Conservation (phyloP, 2,888 invertebrate species). For the Notodonta ziczac region DNA sequence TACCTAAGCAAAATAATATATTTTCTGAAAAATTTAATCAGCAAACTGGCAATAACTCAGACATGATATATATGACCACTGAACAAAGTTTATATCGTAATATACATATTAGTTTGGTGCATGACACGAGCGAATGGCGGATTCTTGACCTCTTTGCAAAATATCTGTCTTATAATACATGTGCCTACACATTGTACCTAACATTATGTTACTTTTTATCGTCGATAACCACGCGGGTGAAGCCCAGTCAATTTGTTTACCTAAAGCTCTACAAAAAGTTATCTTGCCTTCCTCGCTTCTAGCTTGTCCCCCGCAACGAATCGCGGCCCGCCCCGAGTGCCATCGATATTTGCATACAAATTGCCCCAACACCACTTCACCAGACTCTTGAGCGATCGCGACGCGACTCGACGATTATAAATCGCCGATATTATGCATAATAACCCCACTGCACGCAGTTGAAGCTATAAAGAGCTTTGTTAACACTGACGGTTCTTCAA, state of each 20-base stretch:
- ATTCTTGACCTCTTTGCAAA: no score
- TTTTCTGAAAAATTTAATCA: slow-evolving; percentile 62
- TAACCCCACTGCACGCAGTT: slow-evolving; percentile 38
- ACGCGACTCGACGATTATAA: slow-evolving; percentile 58
- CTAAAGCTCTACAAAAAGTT: no score
- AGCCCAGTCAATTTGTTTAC: no score
- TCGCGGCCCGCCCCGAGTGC: slow-evolving; percentile 47
- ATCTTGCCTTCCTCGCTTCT: slow-evolving; percentile 13
- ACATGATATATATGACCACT: slow-evolving; percentile 69
- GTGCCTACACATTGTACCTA: no score
- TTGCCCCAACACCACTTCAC: slow-evolving; percentile 65
- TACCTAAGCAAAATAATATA: slow-evolving; percentile 41
- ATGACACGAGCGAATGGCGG: slow-evolving; percentile 9
- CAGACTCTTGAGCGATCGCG: slow-evolving; percentile 54
- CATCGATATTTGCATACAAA: slow-evolving; percentile 71
- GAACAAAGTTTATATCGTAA: slow-evolving; percentile 75
- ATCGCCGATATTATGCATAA: slow-evolving; percentile 57
- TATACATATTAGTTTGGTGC: slow-evolving; percentile 51
- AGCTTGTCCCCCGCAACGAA: slow-evolving; percentile 17
- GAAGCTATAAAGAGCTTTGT: slow-evolving; percentile 8
- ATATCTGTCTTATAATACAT: no score
- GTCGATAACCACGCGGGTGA: no score
- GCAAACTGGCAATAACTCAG: slow-evolving; percentile 65
- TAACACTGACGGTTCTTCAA: slow-evolving; percentile 5
- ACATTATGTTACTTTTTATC: no score